These are phyloP conservation scores for Dysmachus trigonus DNA, from an alignment of 2,888 invertebrate genomes.

Conservation along the genomic window DNA sequence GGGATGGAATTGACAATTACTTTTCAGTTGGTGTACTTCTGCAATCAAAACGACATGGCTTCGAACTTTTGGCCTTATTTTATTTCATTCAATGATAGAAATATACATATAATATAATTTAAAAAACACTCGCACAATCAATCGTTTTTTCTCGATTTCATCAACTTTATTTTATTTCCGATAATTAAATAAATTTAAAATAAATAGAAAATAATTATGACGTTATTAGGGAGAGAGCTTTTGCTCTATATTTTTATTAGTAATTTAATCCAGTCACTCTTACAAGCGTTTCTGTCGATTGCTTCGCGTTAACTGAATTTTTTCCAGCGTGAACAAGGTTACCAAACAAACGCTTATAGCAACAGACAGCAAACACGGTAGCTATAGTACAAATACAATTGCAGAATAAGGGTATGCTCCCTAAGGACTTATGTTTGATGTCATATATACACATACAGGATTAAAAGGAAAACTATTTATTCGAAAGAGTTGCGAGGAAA, in stretches of 20 bases:
- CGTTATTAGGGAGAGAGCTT: not conserved
- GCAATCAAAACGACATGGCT: not conserved
- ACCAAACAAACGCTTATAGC: not conserved
- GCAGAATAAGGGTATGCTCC: not conserved
- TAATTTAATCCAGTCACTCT: not conserved
- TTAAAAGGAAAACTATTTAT: not conserved
- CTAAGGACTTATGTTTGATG: not conserved
- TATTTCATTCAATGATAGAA: not conserved
- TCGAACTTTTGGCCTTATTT: not conserved
- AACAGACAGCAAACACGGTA: slow-evolving; percentile 10
- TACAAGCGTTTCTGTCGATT: not conserved
- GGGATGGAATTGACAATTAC: not conserved
- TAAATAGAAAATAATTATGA: not conserved
- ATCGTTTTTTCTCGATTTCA: not conserved
- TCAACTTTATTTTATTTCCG: not conserved
- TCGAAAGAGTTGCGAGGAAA: not conserved
- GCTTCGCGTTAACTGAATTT: slow-evolving; percentile 7
- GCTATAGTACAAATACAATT: not conserved
- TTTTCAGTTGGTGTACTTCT: not conserved
- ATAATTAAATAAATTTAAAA: not conserved
- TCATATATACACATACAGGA: not conserved
- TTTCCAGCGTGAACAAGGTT: not conserved
- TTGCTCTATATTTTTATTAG: not conserved
- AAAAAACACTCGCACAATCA: not conserved
- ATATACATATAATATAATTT: not conserved